Base-by-base conservation (phyloP, 1,140 invertebrate genomes). In the Drosophila aff. region DNA sequence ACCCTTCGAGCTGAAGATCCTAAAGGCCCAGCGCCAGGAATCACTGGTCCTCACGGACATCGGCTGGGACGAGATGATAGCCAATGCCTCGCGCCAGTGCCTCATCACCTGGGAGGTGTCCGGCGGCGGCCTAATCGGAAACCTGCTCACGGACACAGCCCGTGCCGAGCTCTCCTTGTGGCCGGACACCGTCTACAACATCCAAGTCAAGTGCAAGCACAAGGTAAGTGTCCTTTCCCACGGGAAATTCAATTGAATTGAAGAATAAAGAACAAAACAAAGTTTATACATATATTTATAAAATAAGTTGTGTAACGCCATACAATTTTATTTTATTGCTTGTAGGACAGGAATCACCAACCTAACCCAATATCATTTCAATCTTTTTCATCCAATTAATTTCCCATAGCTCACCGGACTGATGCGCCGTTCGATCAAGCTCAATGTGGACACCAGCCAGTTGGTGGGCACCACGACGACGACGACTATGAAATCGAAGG, bases 91-190 rank as follows among this genome's bases (percentile, higher is more conserved):
- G 94, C 62, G 84, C 38, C 95, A 96, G 40, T 97, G 97, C 92
- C 94, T 97, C 78, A 96, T 97, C 57, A 97, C 96, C 44, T 97
- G 96, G 96, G 96, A 97, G 94, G 96, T 97, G 10, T 96, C 96
- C 79, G 96, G 96, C 47, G 96, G 96, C 50, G 96, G 96, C 38
- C 93, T 97, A n/a, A 96, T 96, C 92, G 96, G 96, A 53, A 96
- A 97, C 93, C 94, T 97, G n/a, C 96, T 96, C 81, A 97, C 96
- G 28, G 96, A 97, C 82, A 95, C 96, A 1, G 96, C 96, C 43
- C 95, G 95, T 71, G 96, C 96, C 33, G 96, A 96, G 44, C 93
- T 97, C 44, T 96, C 96, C 26, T 91, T 97, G 26, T 97, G 96
- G 96, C 96, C 96, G 15, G 96, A 97, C 81, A 96, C 96, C 16